A percentile compares a stretch with the other conserved stretches of the same genome.
These are phyloP conservation scores for Sweltsa coloradensis DNA, from an alignment of 1,140 invertebrate genomes.

Conservation along the genomic window DNA sequence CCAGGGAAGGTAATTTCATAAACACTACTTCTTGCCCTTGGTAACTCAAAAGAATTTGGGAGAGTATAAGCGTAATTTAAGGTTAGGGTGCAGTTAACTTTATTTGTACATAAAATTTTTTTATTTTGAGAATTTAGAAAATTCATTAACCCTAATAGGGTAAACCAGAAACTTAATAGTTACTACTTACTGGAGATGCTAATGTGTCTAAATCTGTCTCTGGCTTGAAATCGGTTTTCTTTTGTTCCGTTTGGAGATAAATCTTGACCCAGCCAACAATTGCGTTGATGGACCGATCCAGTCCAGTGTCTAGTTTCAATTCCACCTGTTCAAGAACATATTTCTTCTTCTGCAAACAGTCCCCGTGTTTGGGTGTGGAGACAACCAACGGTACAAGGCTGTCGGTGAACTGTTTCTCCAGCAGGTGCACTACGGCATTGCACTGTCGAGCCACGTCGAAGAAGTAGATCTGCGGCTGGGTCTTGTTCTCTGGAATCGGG, in stretches of 20 bases:
- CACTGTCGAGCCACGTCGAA: conserved; percentile 89
- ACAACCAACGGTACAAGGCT: conserved; percentile 77
- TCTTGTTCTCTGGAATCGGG: conserved; percentile 62
- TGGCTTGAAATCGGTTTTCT: conserved; percentile 92
- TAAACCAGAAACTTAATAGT: conserved; percentile 7
- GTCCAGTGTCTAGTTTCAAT: conserved; percentile 76
- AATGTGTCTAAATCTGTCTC: conserved; percentile 70
- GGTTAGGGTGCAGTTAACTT: too few species aligned
- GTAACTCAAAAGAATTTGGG: too few species aligned
- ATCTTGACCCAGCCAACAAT: conserved; percentile 85
- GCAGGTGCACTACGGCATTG: conserved; percentile 90
- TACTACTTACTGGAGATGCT: conserved; percentile 45
- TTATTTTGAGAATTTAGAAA: too few species aligned
- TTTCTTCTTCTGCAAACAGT: conserved; percentile 80
- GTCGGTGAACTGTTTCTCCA: conserved; percentile 91
- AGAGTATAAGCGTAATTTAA: too few species aligned
- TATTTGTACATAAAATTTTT: too few species aligned
- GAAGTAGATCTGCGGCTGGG: conserved; percentile 73
- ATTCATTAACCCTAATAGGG: too few species aligned
- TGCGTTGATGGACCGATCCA: conserved; percentile 79
- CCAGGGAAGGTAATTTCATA: too few species aligned
- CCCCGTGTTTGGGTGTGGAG: conserved; percentile 79
- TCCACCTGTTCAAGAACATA: conserved; percentile 79
- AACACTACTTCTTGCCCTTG: too few species aligned
- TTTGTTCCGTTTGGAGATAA: conserved; percentile 85